Percentiles rank a stretch among this genome's conserved stretches.
phyloP scores from a whole-genome alignment of 1,140 invertebrate genomes.

The Aphaenogaster rudis region DNA sequence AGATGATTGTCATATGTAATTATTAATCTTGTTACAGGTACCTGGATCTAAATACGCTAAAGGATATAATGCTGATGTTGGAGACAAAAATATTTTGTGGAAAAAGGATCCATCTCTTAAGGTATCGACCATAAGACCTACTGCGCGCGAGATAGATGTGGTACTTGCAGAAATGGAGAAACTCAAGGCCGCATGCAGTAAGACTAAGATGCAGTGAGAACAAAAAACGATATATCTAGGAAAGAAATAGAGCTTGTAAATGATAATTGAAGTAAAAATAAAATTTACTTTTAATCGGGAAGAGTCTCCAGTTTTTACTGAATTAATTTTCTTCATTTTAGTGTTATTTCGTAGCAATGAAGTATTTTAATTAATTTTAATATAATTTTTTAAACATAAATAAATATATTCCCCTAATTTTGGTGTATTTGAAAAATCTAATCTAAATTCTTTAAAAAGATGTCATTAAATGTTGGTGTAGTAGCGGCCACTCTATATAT shows the following conservation, averaged over 20 bases:
- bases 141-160: neutral
- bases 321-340: neutral
- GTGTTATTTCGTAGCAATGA: neutral
- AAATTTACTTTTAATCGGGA: constrained; percentile 5
- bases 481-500: neutral
- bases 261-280: constrained; percentile 24
- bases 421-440: neutral
- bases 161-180: constrained; percentile 32
- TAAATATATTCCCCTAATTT: constrained; percentile 18
- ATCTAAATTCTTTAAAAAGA: constrained; percentile 26
- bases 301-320: neutral
- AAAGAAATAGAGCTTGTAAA: constrained; percentile 36
- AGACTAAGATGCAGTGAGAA: neutral
- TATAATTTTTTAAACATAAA: neutral
- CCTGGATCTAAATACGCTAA: constrained; percentile 87
- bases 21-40: constrained; percentile 78
- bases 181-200: constrained; percentile 23
- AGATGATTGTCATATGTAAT: neutral
- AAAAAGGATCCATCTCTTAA: constrained; percentile 76
- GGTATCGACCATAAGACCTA: neutral
- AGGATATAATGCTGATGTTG: constrained; percentile 88
- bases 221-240: constrained; percentile 5
- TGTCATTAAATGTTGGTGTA: neutral
- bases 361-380: neutral
- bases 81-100: constrained; percentile 86